Conservation (phyloP, 2,888 invertebrate species). For the Plemyria rubiginata region DNA sequence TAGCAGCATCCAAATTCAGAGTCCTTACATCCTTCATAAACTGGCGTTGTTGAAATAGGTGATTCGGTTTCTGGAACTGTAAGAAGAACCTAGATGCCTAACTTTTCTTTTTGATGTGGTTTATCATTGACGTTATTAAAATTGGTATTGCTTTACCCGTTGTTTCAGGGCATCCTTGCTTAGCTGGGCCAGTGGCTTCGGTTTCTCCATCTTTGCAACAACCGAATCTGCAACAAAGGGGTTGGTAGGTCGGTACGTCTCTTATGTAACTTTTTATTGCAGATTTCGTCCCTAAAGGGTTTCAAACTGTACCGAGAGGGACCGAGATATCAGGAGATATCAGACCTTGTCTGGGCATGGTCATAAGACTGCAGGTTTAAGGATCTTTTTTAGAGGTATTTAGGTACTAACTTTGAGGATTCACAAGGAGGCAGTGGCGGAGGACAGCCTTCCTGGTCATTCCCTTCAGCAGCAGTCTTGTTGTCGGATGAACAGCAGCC, state of each 20-base stretch:
- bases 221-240: conserved; percentile 75
- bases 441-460: conserved; percentile 93
- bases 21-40: conserved; percentile 73
- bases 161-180: conserved; percentile 79
- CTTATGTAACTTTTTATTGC: no score
- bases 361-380: no score
- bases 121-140: no score
- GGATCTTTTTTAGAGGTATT: no score
- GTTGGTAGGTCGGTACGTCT: no score
- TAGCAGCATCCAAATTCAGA: conserved; percentile 91
- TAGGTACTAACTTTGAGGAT: conserved; percentile 75
- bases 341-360: no score
- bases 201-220: conserved; percentile 90
- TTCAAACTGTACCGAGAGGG: no score
- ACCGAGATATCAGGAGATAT: no score
- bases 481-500: conserved; percentile 93
- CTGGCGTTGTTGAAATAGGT: conserved; percentile 26
- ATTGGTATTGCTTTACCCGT: conserved; percentile 44
- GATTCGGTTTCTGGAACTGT: conserved; percentile 21
- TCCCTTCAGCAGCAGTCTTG: conserved; percentile 90
- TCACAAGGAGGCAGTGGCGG: conserved; percentile 85
- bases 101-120: no score
- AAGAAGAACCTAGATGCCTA: not conserved
- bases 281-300: no score
- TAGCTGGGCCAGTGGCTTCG: conserved; percentile 86